Conservation (phyloP, 2,797 vertebrate species). For the Rachycentron canadum region DNA sequence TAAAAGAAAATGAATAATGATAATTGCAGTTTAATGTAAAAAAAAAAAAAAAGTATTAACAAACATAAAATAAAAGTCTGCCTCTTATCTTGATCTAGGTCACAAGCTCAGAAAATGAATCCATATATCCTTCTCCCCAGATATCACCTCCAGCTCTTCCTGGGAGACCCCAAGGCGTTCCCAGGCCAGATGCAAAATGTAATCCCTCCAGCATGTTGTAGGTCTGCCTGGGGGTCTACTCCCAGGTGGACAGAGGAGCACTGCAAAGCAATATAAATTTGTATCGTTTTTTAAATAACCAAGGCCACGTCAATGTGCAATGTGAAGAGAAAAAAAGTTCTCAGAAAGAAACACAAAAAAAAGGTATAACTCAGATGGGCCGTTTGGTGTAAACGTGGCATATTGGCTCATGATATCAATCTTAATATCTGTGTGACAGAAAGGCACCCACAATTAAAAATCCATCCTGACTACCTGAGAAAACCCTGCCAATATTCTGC, state of each 20-base stretch:
- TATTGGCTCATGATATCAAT: constrained; percentile 25
- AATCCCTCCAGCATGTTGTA: constrained; percentile 24
- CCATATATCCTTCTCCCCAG: constrained; percentile 13
- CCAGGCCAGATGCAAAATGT: constrained; percentile 28
- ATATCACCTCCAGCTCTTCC: constrained; percentile 28
- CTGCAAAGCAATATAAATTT: too few species aligned
- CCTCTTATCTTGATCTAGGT: constrained; percentile 16
- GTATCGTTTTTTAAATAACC: too few species aligned
- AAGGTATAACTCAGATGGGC: not conserved
- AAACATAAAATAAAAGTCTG: not conserved
- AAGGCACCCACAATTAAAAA: constrained; percentile 54
- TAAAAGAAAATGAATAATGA: not conserved
- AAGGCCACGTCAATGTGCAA: not conserved
- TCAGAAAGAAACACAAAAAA: not conserved
- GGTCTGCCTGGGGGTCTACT: constrained; percentile 14
- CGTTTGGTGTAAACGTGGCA: constrained; percentile 19
- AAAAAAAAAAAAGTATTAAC: not conserved
- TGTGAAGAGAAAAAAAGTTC: not conserved
- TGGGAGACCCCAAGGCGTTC: constrained; percentile 13
- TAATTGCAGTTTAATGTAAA: not conserved
- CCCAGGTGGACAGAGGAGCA: constrained; percentile 2
- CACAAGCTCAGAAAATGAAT: constrained; percentile 12
- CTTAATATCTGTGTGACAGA: constrained; percentile 34
- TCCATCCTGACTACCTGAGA: constrained; percentile 39
- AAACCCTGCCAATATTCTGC: constrained; percentile 56